Evolutionary conservation across 1,140 invertebrate genomes (phyloP).

Genomic region (Dendroctonus valens): DNA sequence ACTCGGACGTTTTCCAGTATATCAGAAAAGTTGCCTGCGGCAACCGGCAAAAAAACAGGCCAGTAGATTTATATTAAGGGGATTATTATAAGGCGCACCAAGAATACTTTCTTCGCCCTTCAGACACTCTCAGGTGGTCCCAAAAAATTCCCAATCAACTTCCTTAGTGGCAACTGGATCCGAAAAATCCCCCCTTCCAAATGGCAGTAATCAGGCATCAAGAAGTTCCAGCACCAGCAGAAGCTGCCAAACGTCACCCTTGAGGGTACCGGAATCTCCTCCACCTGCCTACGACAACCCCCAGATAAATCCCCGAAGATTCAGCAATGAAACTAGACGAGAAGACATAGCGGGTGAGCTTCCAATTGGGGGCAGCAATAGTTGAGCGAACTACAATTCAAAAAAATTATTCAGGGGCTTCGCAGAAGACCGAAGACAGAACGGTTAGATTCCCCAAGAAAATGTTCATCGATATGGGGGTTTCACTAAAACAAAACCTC

Average conservation of each 20-base stretch:
- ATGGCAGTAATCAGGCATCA: not conserved
- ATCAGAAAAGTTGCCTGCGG: conserved; percentile 13
- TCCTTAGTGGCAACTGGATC: too few relatives aligned
- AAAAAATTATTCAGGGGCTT: not conserved
- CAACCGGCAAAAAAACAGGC: not conserved
- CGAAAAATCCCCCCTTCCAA: too few relatives aligned
- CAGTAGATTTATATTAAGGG: too few relatives aligned
- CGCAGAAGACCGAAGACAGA: not conserved
- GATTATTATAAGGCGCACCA: too few relatives aligned
- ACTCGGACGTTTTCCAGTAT: conserved; percentile 61
- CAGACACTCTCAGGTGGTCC: too few relatives aligned
- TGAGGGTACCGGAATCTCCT: conserved; percentile 35
- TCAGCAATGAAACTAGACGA: too few relatives aligned
- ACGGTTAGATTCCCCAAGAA: conserved; percentile 1
- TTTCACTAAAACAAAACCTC: conserved; percentile 9
- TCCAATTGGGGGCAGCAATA: not conserved
- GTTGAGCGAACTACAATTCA: not conserved
- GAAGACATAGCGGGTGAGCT: not conserved
- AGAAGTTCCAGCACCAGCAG: conserved; percentile 4
- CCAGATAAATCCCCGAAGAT: too few relatives aligned
- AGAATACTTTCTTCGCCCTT: too few relatives aligned
- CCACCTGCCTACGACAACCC: conserved; percentile 35
- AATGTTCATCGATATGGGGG: conserved; percentile 6
- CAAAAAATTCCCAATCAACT: too few relatives aligned
- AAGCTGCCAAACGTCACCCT: conserved; percentile 20